Base-by-base conservation (phyloP, 2,113 vertebrate genomes). In the Fulmarus glacialis region DNA sequence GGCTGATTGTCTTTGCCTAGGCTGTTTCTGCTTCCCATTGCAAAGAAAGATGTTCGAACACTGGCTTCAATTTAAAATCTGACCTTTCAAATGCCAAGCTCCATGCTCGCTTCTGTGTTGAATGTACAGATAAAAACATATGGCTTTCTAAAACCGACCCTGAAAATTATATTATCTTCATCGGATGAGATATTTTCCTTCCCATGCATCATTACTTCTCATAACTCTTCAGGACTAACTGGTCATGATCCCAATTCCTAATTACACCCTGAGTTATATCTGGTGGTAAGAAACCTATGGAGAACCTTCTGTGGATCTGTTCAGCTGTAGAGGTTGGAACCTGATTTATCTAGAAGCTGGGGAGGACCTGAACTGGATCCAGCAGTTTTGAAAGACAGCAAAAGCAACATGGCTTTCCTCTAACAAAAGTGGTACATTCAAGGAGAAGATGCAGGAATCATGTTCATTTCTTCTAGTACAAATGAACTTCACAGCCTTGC, bases 51-150 rank as follows among this genome's bases (percentile, higher is more conserved):
- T 91, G 58, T 74, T 80, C 70, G 67, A 95, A 90, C 48, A 72
- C 45, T 23, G 14, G 62, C 45, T 85, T 91, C 81, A 66, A 3
- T 83, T 73, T 83, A 77, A 95, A 71, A 85, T 40, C 27, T 80
- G 70, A 96, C 71, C 84, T 82, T 97, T 89, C 66, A 91, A 93
- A 91, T 81, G 48, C 38, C 58, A 80, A 89, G 58, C 43, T 82
- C 32, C 29, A 11, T 82, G 58, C 52, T 71, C 88, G 70, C 79
- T 86, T 92, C 42, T 91, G 64, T 82, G 29, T 47, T 75, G 48
- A 93, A 79, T 40, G 34, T 90, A 85, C 50, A 59, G 62, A 60
- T 85, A 87, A 82, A 52, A 95, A 52, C 23, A 59, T 58, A 82
- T 0, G 15, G 29, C 43, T 92, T 93, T 89, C 48, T 92, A 59